Percentiles rank a stretch among this genome's conserved stretches.
phyloP scores from a whole-genome alignment of 2,888 invertebrate genomes.

The Tupiocoris notatus region DNA sequence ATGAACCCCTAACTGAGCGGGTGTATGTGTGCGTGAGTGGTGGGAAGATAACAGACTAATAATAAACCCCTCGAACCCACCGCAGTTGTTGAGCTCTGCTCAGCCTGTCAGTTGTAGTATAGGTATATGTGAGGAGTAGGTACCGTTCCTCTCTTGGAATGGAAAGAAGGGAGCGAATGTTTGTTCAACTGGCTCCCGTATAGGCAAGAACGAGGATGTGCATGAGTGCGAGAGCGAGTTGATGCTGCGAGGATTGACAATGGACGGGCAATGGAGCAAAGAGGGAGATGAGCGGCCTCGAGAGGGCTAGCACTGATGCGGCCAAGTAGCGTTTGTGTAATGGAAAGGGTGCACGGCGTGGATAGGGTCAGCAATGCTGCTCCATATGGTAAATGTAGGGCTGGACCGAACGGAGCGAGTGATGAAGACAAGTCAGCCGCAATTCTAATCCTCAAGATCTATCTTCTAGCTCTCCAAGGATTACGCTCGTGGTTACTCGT shows the following conservation, averaged over 20 bases:
- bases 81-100: constrained; percentile 14
- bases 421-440: too few species aligned
- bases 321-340: not conserved
- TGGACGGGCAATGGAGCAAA: not conserved
- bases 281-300: not conserved
- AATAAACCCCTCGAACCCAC: constrained; percentile 28
- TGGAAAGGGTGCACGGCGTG: not conserved
- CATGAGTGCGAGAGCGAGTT: too few species aligned
- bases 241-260: not conserved
- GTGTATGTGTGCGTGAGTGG: not conserved
- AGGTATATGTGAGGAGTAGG: constrained; percentile 2
- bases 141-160: not conserved
- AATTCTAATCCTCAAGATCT: too few species aligned
- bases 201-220: too few species aligned
- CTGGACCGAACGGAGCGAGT: too few species aligned
- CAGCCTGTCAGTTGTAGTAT: not conserved
- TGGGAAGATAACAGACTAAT: constrained; percentile 41
- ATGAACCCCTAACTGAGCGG: not conserved
- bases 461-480: too few species aligned
- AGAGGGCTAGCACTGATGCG: too few species aligned
- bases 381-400: not conserved
- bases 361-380: not conserved
- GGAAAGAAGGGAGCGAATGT: constrained; percentile 32
- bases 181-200: constrained; percentile 37
- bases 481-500: too few species aligned